Conservation (phyloP, 2,888 invertebrate species). For the Oscheius sp. region DNA sequence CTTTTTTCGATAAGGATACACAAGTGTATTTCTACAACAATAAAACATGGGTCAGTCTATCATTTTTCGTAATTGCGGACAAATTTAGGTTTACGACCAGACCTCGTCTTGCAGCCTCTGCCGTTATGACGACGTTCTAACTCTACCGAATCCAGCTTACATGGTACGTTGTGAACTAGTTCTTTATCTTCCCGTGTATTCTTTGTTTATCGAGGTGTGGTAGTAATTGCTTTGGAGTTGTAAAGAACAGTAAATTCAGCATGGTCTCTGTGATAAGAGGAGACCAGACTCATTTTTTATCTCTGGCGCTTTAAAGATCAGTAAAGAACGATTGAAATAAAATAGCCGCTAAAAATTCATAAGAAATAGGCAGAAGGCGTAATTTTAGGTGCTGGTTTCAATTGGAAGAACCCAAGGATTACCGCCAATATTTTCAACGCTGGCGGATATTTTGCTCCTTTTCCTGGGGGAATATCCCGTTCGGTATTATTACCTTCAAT, state of each 20-base stretch:
- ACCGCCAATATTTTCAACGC: constrained; percentile 6
- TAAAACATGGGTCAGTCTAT: constrained; percentile 50
- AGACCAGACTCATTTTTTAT: too few relatives aligned
- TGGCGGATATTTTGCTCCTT: constrained; percentile 41
- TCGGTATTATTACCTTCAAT: constrained; percentile 23
- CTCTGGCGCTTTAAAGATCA: too few relatives aligned
- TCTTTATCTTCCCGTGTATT: too few relatives aligned
- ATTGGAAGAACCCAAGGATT: constrained; percentile 1
- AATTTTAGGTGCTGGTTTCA: background rate
- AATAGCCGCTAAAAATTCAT: too few relatives aligned
- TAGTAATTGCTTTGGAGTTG: too few relatives aligned
- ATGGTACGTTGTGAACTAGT: constrained; percentile 40
- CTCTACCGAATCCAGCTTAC: constrained; percentile 49
- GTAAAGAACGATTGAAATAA: too few relatives aligned
- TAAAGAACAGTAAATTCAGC: too few relatives aligned
- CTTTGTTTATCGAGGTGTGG: too few relatives aligned
- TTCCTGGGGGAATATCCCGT: constrained; percentile 52
- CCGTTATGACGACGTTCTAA: constrained; percentile 40
- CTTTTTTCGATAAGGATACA: constrained; percentile 52
- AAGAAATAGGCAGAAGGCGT: too few relatives aligned
- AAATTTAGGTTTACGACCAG: constrained; percentile 46
- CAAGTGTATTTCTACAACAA: constrained; percentile 52
- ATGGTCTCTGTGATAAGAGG: too few relatives aligned
- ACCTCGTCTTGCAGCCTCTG: constrained; percentile 46
- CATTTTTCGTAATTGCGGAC: background rate